Conservation (phyloP, 2,888 invertebrate genomes). For the Macroteleia sp. region DNA sequence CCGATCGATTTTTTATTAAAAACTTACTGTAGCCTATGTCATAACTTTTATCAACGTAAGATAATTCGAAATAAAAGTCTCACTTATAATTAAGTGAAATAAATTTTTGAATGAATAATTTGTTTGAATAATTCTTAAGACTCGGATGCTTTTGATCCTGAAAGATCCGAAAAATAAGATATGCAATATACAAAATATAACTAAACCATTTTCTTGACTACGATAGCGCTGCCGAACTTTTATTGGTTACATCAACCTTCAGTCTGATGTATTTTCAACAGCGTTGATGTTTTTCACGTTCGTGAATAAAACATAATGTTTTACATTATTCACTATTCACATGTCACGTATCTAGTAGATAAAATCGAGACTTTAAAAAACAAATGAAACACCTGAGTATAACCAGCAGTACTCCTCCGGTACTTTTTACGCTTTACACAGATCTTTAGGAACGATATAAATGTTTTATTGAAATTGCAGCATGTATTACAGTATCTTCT, state of each 20-base stretch:
- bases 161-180: too few species aligned
- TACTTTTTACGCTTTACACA: constrained; percentile 23
- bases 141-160: too few species aligned
- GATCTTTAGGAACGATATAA: constrained; percentile 23
- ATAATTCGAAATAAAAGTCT: too few species aligned
- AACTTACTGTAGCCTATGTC: too few species aligned
- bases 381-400: constrained; percentile 55
- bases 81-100: too few species aligned
- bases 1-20: too few species aligned
- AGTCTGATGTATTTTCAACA: constrained; percentile 13
- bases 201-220: too few species aligned
- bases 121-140: too few species aligned
- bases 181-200: too few species aligned
- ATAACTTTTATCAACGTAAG: too few species aligned
- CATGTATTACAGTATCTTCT: too few species aligned
- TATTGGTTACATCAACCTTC: constrained; percentile 29
- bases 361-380: constrained; percentile 47
- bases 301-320: constrained; percentile 52
- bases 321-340: constrained; percentile 44
- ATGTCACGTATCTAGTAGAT: constrained; percentile 33
- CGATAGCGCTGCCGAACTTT: constrained; percentile 4
- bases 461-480: constrained; percentile 26
- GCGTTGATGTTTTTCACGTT: constrained; percentile 39
- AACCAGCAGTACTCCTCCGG: background rate
- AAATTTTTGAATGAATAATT: too few species aligned